These are phyloP conservation scores for Turdus rufiventris DNA, from an alignment of 2,113 vertebrate genomes.

Conservation along the genomic window DNA sequence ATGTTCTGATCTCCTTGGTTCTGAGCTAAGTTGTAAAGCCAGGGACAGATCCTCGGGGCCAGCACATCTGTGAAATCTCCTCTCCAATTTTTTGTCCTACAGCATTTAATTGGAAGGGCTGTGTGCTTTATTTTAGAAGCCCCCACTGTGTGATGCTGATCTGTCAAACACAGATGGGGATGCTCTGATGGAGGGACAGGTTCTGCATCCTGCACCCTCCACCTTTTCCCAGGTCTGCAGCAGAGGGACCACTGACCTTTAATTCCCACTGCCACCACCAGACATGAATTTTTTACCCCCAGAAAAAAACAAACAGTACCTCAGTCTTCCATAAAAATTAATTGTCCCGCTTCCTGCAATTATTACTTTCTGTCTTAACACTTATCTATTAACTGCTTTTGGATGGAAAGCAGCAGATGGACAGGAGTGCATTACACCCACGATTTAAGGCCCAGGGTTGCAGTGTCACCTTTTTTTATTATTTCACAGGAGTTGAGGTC, in stretches of 20 bases:
- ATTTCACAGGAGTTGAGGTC: neutral
- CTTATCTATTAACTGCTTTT: conserved; percentile 38
- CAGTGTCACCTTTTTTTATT: neutral
- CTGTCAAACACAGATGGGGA: rapidly evolving
- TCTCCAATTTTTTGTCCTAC: neutral
- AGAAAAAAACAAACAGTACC: neutral
- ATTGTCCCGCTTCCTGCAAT: conserved; percentile 48
- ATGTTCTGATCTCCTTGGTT: neutral
- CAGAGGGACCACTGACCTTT: neutral
- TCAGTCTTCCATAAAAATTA: neutral
- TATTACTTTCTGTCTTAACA: neutral
- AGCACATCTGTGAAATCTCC: neutral
- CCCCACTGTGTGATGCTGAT: neutral
- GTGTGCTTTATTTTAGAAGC: neutral
- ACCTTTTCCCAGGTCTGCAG: neutral
- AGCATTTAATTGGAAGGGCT: neutral
- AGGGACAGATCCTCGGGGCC: rapidly evolving
- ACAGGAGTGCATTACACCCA: neutral
- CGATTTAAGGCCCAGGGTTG: neutral
- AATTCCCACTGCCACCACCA: neutral
- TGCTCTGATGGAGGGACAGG: neutral
- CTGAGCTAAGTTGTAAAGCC: neutral
- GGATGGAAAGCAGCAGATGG: conserved; percentile 19
- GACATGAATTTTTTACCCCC: neutral
- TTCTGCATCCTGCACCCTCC: neutral